phyloP scores from a whole-genome alignment of 2,888 invertebrate species.

The Ypsolopha scabrella region DNA sequence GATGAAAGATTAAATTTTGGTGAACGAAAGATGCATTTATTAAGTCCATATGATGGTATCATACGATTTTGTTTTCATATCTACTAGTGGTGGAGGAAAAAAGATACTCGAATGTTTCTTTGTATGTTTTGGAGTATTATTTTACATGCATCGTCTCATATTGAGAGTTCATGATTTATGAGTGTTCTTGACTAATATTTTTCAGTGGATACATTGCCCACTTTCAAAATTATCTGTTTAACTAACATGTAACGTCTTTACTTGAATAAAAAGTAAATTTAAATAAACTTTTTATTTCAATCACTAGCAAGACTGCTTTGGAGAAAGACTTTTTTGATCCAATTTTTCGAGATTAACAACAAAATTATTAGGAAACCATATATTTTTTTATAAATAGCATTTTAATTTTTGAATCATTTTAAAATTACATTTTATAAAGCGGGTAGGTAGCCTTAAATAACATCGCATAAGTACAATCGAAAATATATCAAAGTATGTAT shows the following conservation, averaged over 20 bases:
- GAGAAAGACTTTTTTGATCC: background rate
- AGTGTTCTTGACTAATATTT: background rate
- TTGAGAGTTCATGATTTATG: background rate
- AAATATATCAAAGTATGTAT: constrained; percentile 40
- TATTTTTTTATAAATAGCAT: constrained; percentile 32
- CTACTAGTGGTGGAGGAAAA: background rate
- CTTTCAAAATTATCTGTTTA: background rate
- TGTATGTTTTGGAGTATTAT: background rate
- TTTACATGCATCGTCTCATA: background rate
- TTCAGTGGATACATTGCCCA: background rate
- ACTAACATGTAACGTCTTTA: background rate
- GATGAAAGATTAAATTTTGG: background rate
- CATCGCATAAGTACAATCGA: constrained; percentile 48
- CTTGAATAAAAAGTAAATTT: constrained; percentile 1
- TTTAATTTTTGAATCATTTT: constrained; percentile 57
- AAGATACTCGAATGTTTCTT: background rate
- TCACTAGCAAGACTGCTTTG: background rate
- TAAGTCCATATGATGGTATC: background rate
- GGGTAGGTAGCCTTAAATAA: constrained; percentile 39
- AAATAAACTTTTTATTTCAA: constrained; percentile 1
- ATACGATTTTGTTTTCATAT: too few relatives aligned
- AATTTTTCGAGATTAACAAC: background rate
- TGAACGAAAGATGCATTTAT: background rate
- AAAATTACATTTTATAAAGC: constrained; percentile 46
- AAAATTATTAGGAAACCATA: constrained; percentile 3